phyloP scores from a whole-genome alignment of 2,888 invertebrate genomes.

The Drosophila falleni region DNA sequence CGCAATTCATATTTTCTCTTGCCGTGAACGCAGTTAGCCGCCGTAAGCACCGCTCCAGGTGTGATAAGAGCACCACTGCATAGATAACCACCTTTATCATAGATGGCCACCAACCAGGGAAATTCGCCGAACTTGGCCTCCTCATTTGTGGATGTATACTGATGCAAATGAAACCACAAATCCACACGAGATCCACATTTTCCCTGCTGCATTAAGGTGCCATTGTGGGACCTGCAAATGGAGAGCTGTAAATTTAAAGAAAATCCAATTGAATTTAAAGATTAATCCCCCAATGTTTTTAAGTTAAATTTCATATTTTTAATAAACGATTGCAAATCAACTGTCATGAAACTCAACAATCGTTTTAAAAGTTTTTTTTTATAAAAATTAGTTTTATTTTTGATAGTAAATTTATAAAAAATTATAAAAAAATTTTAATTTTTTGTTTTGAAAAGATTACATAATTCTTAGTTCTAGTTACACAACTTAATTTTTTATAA shows the following conservation, averaged over 20 bases:
- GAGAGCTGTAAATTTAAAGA: conserved; percentile 2
- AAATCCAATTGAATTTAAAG: background rate
- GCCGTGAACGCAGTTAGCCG: conserved; percentile 59
- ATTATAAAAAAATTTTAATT: too few species aligned
- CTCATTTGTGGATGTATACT: conserved; percentile 48
- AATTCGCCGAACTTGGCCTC: conserved; percentile 63
- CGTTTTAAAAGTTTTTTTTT: too few species aligned
- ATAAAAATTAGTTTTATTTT: too few species aligned
- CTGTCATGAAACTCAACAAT: too few species aligned
- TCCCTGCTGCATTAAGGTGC: background rate
- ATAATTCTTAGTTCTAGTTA: too few species aligned
- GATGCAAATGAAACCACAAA: conserved; percentile 60
- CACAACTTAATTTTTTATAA: too few species aligned
- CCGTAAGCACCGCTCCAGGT: conserved; percentile 53
- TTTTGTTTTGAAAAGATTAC: too few species aligned
- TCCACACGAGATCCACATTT: conserved; percentile 58
- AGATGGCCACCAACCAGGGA: conserved; percentile 66
- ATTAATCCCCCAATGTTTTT: background rate
- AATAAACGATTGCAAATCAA: background rate
- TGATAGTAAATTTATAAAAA: too few species aligned
- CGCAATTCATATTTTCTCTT: conserved; percentile 22
- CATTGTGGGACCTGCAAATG: conserved; percentile 1
- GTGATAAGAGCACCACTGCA: conserved; percentile 64
- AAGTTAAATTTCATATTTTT: background rate
- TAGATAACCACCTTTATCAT: conserved; percentile 33